Percentiles rank a stretch among this genome's conserved stretches.
Evolutionary conservation across 2,888 invertebrate genomes (phyloP).

Genomic region (Caenorhabditis sp.): DNA sequence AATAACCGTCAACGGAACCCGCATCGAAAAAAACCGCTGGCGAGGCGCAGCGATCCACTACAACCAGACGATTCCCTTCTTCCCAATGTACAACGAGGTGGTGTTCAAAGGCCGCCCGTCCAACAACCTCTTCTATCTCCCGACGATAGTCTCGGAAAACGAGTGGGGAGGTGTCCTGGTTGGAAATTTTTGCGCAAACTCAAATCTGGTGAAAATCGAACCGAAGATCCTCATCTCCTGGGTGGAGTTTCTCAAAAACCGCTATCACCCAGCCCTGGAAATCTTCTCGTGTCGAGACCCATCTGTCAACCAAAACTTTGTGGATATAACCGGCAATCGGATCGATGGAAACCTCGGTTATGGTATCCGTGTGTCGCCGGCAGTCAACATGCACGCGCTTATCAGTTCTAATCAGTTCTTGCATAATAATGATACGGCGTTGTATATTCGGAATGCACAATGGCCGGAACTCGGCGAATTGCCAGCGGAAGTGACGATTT

Average conservation of each 20-base stretch:
- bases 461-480: conserved; percentile 74
- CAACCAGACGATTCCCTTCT: conserved; percentile 91
- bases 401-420: conserved; percentile 81
- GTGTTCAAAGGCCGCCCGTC: conserved; percentile 84
- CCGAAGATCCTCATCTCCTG: conserved; percentile 79
- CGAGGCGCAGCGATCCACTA: conserved; percentile 92
- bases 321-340: conserved; percentile 77
- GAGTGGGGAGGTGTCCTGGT: conserved; percentile 92
- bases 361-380: conserved; percentile 80
- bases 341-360: conserved; percentile 74
- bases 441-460: conserved; percentile 79
- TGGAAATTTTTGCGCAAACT: conserved; percentile 90
- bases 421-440: conserved; percentile 79
- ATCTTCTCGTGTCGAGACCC: conserved; percentile 79
- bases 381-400: conserved; percentile 78
- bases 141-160: conserved; percentile 91
- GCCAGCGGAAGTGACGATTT: conserved; percentile 85
- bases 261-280: conserved; percentile 82
- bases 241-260: conserved; percentile 80
- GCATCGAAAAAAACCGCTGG: conserved; percentile 91
- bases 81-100: conserved; percentile 91
- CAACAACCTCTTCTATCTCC: conserved; percentile 81
- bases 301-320: conserved; percentile 50
- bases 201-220: conserved; percentile 59
- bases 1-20: conserved; percentile 92